A percentile compares a stretch with the other conserved stretches of the same genome.
Conservation (phyloP, 2,113 vertebrate species). For the Agapornis roseicollis region DNA sequence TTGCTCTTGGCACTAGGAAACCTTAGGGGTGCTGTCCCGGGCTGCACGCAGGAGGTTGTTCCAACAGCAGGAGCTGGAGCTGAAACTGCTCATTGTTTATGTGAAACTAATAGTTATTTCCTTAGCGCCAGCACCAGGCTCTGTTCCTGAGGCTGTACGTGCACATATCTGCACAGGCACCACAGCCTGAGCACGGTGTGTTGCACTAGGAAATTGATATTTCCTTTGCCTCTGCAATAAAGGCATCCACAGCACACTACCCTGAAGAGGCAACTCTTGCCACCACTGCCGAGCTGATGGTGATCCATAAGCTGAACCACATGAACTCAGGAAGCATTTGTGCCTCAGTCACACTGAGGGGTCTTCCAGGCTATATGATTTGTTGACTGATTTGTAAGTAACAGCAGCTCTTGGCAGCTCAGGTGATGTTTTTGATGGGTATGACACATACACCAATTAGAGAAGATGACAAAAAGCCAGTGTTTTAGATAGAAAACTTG, state of each 20-base stretch:
- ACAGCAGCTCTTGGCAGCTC: neutral
- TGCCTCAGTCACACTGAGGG: neutral
- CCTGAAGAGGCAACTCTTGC: neutral
- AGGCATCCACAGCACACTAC: neutral
- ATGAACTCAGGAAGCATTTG: rapidly evolving
- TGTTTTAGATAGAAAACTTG: neutral
- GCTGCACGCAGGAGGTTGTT: neutral
- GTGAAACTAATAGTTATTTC: neutral
- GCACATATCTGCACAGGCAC: rapidly evolving
- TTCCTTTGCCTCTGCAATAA: neutral
- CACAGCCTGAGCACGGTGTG: neutral
- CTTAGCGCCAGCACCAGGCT: neutral
- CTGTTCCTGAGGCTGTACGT: neutral
- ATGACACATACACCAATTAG: neutral
- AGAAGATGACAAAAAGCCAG: neutral
- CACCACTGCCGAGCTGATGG: rapidly evolving
- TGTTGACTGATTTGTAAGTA: neutral
- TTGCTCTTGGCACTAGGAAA: slow-evolving; percentile 10
- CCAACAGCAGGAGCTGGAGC: neutral
- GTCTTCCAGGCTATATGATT: neutral
- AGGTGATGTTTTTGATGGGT: neutral
- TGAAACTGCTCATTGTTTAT: neutral
- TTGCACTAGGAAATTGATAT: neutral
- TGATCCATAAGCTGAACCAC: neutral
- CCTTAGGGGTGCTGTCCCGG: neutral